Evolutionary conservation across 2,113 vertebrate species (phyloP), one percentile per base, ranked within the genome.

Genomic region (Crotalus tigris): DNA sequence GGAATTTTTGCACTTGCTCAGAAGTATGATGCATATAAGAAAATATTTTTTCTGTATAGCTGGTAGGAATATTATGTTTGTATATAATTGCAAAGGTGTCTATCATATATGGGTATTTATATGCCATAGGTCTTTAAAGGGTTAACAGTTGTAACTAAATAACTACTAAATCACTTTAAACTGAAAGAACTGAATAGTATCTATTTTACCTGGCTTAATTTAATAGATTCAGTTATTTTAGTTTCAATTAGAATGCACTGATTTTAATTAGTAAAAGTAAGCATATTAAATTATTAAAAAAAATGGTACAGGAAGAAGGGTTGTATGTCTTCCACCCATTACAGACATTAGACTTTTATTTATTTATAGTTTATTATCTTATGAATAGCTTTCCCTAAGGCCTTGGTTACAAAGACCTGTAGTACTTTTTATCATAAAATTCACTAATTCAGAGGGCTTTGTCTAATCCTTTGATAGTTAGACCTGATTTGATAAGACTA

Each of bases 1-100:
- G 94, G 94, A 96, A 95, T 88, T 85, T 54, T 92, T 94, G 88
- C 0, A 2, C 93, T 12, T 61, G 53, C 61, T 93, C 96, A 94
- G 81, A 92, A 92, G 96, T 91, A 95, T 95, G 39, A 15, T 93
- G 46, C 93, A 91, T 96, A 91, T 96, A 93, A 94, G 93, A 92
- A 95, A 87, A 57, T 95, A 94, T 92, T 94, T 3, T 89, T 33
- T 75, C 64, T 85, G 0, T 33, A 85, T 92, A 69, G 91, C 94
- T 92, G 88, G 54, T 85, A 90, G 90, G 90, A 69, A 33, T 0
- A 39, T 94, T 92, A 91, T 92, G 91, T 93, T 94, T 94, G 59
- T 44, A 61, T 93, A 90, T 49, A 0, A 0, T 94, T 90, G 92
- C 89, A 23, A 90, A 89, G 89, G 95, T 93, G 13, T 58, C 54